Conservation (phyloP, 2,113 vertebrate genomes). For the Isichthys henryi region DNA sequence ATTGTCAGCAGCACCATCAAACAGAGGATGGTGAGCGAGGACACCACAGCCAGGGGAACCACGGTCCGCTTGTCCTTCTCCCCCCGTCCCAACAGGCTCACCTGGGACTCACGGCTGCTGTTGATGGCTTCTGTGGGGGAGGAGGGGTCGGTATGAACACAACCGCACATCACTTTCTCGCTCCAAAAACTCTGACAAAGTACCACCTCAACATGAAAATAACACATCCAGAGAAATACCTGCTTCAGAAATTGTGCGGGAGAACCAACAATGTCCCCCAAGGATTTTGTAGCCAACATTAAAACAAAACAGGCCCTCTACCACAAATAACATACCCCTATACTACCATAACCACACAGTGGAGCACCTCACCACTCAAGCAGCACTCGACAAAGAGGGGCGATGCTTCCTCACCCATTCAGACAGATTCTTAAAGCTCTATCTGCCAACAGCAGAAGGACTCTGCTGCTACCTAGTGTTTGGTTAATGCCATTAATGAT, state of each 20-base stretch:
- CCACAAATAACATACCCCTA: constrained; percentile 20
- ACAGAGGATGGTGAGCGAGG: constrained; percentile 83
- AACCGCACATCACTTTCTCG: constrained; percentile 20
- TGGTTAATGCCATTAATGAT: neutral
- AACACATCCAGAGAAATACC: neutral
- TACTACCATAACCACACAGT: neutral
- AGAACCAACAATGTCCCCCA: neutral
- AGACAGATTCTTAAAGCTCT: neutral
- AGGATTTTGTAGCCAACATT: neutral
- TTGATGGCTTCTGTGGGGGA: constrained; percentile 80
- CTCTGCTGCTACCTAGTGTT: constrained; percentile 45
- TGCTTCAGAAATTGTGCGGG: neutral
- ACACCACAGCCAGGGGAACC: constrained; percentile 88
- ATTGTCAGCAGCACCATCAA: constrained; percentile 86
- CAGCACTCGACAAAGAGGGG: neutral
- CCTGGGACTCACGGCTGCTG: constrained; percentile 94
- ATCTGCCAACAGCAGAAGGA: neutral
- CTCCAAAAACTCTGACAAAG: neutral
- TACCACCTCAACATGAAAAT: neutral
- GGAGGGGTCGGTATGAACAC: constrained; percentile 59
- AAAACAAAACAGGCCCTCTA: constrained; percentile 9
- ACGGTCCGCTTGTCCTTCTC: constrained; percentile 78
- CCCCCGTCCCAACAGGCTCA: constrained; percentile 72
- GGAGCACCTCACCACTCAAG: neutral
- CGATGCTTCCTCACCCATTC: neutral